Evolutionary conservation across 2,113 vertebrate species (phyloP).

Genomic region (rat (Rattus norvegicus)): GRCr8 NC_086022.1:18069001-18069500

Average conservation of each 20-base stretch:
- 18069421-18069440: background rate
- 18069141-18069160: background rate
- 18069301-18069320: slow-evolving; percentile 10
- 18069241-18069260: background rate
- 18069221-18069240: background rate
- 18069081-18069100: background rate
- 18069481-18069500: background rate
- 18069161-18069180: background rate
- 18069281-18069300: background rate
- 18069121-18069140: background rate
- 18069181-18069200: background rate
- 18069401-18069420: accelerated
- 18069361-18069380: background rate
- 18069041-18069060: background rate
- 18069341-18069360: background rate
- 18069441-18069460: background rate
- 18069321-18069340: background rate
- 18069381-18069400: background rate
- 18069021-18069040: background rate
- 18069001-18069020: background rate
- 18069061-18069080: background rate
- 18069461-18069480: background rate
- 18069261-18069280: background rate
- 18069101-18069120: background rate
- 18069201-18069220: background rate